Evolutionary conservation across 1,140 invertebrate genomes (phyloP), one percentile per base, ranked within the genome.

Genomic region (Bombus ignitus): DNA sequence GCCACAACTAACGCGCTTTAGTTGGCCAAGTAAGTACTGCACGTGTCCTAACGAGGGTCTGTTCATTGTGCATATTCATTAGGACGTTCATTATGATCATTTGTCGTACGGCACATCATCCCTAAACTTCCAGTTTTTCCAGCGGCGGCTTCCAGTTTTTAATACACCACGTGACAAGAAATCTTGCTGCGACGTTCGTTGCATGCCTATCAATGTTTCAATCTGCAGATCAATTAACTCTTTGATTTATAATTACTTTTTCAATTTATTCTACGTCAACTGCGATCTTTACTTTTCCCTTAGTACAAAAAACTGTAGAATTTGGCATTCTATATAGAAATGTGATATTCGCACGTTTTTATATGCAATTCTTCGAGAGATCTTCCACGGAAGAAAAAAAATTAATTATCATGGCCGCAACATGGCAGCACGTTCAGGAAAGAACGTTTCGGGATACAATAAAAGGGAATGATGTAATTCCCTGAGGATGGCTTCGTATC

Each of bases 371-470:
- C 74, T 84, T 75, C 25, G 78, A 83, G 75, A 28, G 8, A n/a
- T 13, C 25, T n/a, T 22, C 47, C 84, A 25, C 42, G 66, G 57
- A 47, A 68, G 65, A 70, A 83, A 89, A 92, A 90, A 93, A 91
- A 93, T 94, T 93, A 92, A 92, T 93, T 93, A 93, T 85, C 89
- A 91, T 92, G 89, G 12, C 92, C 91, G 86, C 81, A 89, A 91
- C 90, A 90, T 86, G 84, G 59, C 28, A 71, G 68, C 47, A 71
- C 75, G 28, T 81, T 86, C 78, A 76, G 62, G 73, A 57, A 73
- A 83, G 25, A 47, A 73, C 72, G 73, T 82, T 86, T 65, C 62
- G 32, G 47, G 75, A 1, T 28, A 47, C 72, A 66, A 83, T 68
- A 53, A 66, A 66, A 57, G 32, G 9, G 72, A 82, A 75, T 25